Percentiles rank a stretch among this genome's conserved stretches.
Conservation (phyloP, 2,888 invertebrate genomes). For the Octodonta nipae region DNA sequence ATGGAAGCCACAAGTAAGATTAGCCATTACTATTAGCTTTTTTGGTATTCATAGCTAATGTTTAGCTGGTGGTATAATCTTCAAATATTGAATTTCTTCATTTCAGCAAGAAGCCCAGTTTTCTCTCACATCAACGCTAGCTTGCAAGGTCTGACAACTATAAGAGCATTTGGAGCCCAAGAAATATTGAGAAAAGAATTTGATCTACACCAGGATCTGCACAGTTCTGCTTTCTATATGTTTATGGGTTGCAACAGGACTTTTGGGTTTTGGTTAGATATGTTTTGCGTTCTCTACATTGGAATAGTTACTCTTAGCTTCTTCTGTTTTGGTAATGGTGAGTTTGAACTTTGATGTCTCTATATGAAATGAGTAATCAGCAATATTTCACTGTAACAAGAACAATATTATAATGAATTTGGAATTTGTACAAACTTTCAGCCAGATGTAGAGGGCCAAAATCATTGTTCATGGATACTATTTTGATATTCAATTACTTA, state of each 20-base stretch:
- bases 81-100: constrained; percentile 4
- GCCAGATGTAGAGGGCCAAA: too few species aligned
- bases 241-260: constrained; percentile 51
- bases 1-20: constrained; percentile 53
- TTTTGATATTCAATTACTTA: too few species aligned
- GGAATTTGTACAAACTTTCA: too few species aligned
- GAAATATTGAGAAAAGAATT: constrained; percentile 48
- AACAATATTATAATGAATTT: background rate
- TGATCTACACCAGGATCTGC: constrained; percentile 49
- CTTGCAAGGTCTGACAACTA: constrained; percentile 62
- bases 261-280: constrained; percentile 57
- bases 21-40: constrained; percentile 1
- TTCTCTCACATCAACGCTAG: constrained; percentile 64
- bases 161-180: constrained; percentile 57
- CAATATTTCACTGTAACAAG: too few species aligned
- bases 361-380: too few species aligned
- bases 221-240: constrained; percentile 63
- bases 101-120: constrained; percentile 61
- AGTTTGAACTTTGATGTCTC: constrained; percentile 8
- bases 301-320: constrained; percentile 24
- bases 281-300: constrained; percentile 22
- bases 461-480: too few species aligned
- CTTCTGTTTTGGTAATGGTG: constrained; percentile 22
- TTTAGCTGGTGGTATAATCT: background rate
- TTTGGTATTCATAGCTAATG: background rate